A percentile compares a stretch with the other conserved stretches of the same genome.
phyloP scores from a whole-genome alignment of 2,113 vertebrate species.

The Pachycephala philippinensis region DNA sequence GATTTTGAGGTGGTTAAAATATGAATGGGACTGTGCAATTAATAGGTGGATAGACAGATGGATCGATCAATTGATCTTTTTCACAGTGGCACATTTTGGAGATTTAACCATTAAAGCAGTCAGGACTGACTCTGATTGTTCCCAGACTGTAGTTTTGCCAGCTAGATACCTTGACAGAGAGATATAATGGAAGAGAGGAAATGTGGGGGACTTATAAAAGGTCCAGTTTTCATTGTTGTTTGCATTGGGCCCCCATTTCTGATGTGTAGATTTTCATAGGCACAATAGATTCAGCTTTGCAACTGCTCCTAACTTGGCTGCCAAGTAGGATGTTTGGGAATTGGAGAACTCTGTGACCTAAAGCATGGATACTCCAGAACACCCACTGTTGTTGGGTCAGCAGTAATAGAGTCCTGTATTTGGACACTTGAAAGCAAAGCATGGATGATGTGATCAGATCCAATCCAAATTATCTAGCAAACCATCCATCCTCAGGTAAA shows the following conservation, averaged over 20 bases:
- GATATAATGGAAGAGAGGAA: not conserved
- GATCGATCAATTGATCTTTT: not conserved
- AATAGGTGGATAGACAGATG: not conserved
- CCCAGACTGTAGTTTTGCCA: not conserved
- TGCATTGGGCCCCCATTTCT: not conserved
- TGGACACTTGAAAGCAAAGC: not conserved
- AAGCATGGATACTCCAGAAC: not conserved
- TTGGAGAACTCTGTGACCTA: not conserved
- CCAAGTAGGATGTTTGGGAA: not conserved
- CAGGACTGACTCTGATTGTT: not conserved
- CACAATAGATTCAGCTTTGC: not conserved
- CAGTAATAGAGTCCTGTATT: not conserved
- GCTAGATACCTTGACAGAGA: not conserved
- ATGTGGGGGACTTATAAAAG: not conserved
- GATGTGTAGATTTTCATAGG: not conserved
- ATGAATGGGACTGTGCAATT: not conserved
- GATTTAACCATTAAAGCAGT: not conserved
- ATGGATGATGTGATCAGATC: conserved; percentile 5
- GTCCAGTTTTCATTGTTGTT: not conserved
- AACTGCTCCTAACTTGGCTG: not conserved
- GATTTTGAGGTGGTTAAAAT: not conserved
- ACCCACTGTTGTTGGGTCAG: not conserved
- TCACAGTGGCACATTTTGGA: not conserved
- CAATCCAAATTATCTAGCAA: not conserved
- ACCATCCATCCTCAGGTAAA: not conserved